Percentiles rank a stretch among this genome's conserved stretches.
Evolutionary conservation across 2,888 invertebrate genomes (phyloP).

Genomic region (Latheticus oryzae): DNA sequence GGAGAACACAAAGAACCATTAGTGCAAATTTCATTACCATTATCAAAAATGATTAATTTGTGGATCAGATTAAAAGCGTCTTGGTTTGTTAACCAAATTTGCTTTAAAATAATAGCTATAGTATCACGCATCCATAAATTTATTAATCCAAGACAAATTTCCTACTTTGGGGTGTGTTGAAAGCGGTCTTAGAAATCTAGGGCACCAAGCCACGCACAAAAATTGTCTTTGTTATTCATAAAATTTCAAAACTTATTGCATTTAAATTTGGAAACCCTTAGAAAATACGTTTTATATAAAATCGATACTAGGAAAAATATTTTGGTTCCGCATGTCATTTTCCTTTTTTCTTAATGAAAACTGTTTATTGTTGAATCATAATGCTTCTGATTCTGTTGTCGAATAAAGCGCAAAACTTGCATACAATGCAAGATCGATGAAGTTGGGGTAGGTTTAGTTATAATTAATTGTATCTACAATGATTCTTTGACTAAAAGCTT

Average conservation of each 20-base stretch:
- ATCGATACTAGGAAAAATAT: background rate
- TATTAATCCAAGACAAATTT: background rate
- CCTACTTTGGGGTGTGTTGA: background rate
- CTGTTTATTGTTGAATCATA: background rate
- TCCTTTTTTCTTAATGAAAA: slow-evolving; percentile 5
- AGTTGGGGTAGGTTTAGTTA: background rate
- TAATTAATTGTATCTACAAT: slow-evolving; percentile 16
- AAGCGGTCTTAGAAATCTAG: slow-evolving; percentile 18
- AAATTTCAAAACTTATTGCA: too few relatives aligned
- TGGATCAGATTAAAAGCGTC: too few relatives aligned
- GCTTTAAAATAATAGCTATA: too few relatives aligned
- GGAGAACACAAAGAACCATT: too few relatives aligned
- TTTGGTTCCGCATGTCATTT: background rate
- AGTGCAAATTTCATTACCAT: too few relatives aligned
- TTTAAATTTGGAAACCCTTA: too few relatives aligned
- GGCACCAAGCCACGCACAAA: slow-evolving; percentile 29
- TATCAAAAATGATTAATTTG: too few relatives aligned
- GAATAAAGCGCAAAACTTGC: background rate
- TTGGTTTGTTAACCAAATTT: too few relatives aligned
- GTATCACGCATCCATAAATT: too few relatives aligned
- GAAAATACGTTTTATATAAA: too few relatives aligned
- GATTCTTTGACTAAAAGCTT: slow-evolving; percentile 6
- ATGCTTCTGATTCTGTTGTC: slow-evolving; percentile 1
- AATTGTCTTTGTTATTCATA: too few relatives aligned
- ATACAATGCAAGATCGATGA: slow-evolving; percentile 18